Evolutionary conservation across 2,797 vertebrate genomes (phyloP).

Genomic region (Enoplosus armatus): DNA sequence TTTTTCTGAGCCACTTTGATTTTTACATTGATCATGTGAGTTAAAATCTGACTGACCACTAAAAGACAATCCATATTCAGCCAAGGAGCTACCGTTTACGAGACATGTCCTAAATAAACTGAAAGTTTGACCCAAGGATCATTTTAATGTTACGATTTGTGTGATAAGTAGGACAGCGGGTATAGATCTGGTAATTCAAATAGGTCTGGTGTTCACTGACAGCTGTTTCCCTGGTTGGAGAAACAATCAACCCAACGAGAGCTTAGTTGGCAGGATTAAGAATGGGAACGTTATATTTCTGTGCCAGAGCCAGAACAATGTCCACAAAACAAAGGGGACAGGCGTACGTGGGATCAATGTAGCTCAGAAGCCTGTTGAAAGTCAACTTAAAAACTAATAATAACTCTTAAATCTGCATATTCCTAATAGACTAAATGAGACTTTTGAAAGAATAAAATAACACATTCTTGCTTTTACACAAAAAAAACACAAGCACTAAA

Average conservation of each 20-base stretch:
- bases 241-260: background rate
- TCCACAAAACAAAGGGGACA: background rate
- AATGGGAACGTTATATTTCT: background rate
- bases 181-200: background rate
- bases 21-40: background rate
- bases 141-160: background rate
- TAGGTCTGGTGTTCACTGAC: background rate
- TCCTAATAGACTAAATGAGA: background rate
- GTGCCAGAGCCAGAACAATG: background rate
- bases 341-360: background rate
- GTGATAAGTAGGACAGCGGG: background rate
- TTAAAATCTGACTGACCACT: background rate
- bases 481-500: too few species aligned
- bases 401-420: background rate
- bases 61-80: background rate
- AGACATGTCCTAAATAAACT: background rate
- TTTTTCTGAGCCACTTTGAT: too few species aligned
- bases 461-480: too few species aligned
- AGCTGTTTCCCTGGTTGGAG: background rate
- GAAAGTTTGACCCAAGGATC: background rate
- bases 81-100: background rate
- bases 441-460: background rate
- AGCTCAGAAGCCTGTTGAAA: background rate
- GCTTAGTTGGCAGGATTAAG: background rate
- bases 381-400: background rate